Conservation (phyloP, 2,113 vertebrate genomes). For the Cebidichthys violaceus region DNA sequence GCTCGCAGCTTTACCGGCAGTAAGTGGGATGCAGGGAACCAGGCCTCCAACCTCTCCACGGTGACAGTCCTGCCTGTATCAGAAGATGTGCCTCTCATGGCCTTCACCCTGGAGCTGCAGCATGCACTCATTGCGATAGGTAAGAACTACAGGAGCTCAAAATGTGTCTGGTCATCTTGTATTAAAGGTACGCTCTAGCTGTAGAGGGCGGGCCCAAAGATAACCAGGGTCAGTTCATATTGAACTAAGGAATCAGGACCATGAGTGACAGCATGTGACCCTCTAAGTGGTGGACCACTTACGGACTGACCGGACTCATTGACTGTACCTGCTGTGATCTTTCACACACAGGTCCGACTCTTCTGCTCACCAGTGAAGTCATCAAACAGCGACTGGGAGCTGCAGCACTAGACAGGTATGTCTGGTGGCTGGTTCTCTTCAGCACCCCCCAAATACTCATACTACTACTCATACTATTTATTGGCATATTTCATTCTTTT, state of each 20-base stretch:
- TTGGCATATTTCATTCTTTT: background rate
- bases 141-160: constrained; percentile 52
- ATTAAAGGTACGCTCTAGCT: background rate
- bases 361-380: constrained; percentile 92
- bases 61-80: constrained; percentile 92
- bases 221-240: background rate
- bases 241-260: background rate
- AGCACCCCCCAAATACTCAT: background rate
- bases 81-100: constrained; percentile 92
- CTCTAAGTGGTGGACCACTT: background rate
- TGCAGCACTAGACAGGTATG: constrained; percentile 92
- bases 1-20: constrained; percentile 86
- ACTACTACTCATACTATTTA: background rate
- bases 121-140: constrained; percentile 92
- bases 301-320: background rate
- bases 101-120: constrained; percentile 94
- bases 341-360: constrained; percentile 85
- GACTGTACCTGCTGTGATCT: constrained; percentile 15
- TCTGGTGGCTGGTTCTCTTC: background rate
- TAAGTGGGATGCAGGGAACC: constrained; percentile 92
- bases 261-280: background rate
- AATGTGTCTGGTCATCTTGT: background rate
- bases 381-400: constrained; percentile 92
- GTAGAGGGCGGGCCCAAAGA: too few species aligned
- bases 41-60: constrained; percentile 92